Conservation (phyloP, 1,140 invertebrate species). For the Hyphantria cunea region DNA sequence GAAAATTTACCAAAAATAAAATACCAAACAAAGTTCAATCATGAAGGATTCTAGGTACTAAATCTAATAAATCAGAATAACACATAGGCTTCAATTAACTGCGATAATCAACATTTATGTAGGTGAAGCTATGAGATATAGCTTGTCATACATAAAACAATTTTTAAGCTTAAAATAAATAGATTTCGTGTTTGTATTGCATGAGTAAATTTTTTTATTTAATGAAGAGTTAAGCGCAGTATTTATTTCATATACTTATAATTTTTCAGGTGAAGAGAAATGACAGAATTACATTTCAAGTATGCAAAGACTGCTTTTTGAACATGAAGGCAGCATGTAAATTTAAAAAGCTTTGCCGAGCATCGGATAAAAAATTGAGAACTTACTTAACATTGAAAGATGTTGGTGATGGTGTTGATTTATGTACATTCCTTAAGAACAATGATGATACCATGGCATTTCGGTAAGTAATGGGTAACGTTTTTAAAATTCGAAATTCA, state of each 20-base stretch:
- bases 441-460: constrained; percentile 58
- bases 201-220: too few species aligned
- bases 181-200: too few species aligned
- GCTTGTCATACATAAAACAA: too few species aligned
- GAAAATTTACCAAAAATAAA: too few species aligned
- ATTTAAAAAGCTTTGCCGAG: constrained; percentile 65
- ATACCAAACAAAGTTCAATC: too few species aligned
- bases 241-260: background rate
- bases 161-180: too few species aligned
- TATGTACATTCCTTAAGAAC: constrained; percentile 57
- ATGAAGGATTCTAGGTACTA: too few species aligned
- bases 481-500: background rate
- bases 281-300: constrained; percentile 64
- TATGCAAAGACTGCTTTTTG: constrained; percentile 63
- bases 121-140: too few species aligned
- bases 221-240: too few species aligned
- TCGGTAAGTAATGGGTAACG: constrained; percentile 39
- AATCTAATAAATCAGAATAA: too few species aligned
- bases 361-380: constrained; percentile 59
- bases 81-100: too few species aligned
- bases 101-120: too few species aligned
- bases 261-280: constrained; percentile 63
- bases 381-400: constrained; percentile 56
- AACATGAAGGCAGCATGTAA: constrained; percentile 63
- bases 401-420: constrained; percentile 47